Evolutionary conservation across 1,140 invertebrate genomes (phyloP), one percentile per base, ranked within the genome.

Genomic region (Dinoponera quadriceps): DNA sequence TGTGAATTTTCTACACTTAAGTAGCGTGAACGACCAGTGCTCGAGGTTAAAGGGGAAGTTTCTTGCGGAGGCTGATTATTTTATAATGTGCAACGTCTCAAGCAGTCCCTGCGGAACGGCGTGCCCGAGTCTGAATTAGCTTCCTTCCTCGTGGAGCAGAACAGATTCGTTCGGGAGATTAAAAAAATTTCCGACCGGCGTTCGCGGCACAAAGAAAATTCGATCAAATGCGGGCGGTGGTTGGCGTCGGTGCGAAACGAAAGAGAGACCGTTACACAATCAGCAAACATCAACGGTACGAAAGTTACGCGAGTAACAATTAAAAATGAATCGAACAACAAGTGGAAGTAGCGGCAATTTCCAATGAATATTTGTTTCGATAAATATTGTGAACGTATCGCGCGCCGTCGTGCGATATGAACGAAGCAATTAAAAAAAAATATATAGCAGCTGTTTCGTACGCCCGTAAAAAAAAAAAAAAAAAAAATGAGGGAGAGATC

Each of bases 241-340:
- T n/a, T 5, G 27, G 5, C 33, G 7, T 51, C 29, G 22, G n/a
- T 7, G 48, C n/a, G 20, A 78, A 68, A 77, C 38, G 18, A 44
- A 55, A 78, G 5, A 78, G 5, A 33, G 20, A 66, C 20, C 22
- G 11, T 4, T 9, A 3, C 44, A 29, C 20, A 54, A 57, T 25
- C 11, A 13, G 68, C 68, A 68, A 68, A 78, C 27, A 27, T 55
- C 13, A 38, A 55, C 16, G 22, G 13, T 13, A 25, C 20, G 54
- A 78, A 68, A 68, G 27, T 1, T n/a, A 18, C 1, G 49, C 22
- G 5, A n/a, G n/a, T n/a, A n/a, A n/a, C n/a, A n/a, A 55, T 77
- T 66, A n/a, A 77, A 66, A 25, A 66, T 38, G 68, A 68, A 68
- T 78, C 20, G 27, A 68, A 27, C 25, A 65, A n/a, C 20, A 29